Conservation (phyloP, 2,113 vertebrate genomes). For the Panthera tigris region DNA sequence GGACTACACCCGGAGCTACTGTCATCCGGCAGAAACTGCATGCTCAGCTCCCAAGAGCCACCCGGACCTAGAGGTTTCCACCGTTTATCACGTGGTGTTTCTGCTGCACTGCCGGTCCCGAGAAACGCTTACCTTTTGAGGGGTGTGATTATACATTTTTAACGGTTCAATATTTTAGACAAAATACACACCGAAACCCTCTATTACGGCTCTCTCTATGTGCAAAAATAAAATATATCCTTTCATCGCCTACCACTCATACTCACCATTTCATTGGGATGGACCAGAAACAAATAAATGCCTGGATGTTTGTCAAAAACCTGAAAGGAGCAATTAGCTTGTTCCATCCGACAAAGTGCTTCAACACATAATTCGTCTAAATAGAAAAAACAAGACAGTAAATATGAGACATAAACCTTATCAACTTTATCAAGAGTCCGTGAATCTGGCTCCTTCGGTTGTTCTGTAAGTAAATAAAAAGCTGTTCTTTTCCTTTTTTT, state of each 20-base stretch:
- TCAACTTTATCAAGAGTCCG: not conserved
- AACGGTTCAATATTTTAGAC: not conserved
- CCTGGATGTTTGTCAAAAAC: conserved; percentile 90
- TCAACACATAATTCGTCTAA: conserved; percentile 88
- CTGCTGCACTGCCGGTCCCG: not conserved
- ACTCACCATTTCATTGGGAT: conserved; percentile 90
- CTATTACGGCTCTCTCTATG: not conserved
- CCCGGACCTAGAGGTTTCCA: not conserved
- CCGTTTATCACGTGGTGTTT: not conserved
- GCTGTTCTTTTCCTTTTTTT: not conserved
- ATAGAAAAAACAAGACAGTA: not conserved
- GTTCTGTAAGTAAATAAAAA: not conserved
- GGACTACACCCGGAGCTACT: not conserved
- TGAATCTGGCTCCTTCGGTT: not conserved
- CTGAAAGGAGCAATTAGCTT: conserved; percentile 84
- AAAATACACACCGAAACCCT: not conserved
- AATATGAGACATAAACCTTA: not conserved
- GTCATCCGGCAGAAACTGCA: not conserved
- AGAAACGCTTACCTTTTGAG: not conserved
- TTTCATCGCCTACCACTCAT: not conserved
- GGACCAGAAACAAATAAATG: conserved; percentile 91
- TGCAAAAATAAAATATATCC: not conserved
- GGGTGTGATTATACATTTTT: not conserved
- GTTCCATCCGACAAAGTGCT: conserved; percentile 88
- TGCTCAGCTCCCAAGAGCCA: not conserved